phyloP scores from a whole-genome alignment of 2,797 vertebrate genomes.

The Galaxias olidus region DNA sequence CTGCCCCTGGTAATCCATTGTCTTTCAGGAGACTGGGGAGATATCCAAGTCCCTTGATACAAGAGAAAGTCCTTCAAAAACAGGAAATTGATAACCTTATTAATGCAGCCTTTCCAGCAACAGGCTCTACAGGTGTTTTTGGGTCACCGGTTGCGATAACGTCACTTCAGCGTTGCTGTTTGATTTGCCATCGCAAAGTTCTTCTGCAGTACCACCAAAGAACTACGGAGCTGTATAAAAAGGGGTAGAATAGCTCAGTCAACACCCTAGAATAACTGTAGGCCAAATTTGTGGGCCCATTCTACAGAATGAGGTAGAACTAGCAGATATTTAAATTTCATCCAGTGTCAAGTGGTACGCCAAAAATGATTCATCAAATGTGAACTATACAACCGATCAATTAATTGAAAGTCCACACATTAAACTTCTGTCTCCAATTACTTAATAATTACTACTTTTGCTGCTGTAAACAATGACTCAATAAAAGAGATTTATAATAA shows the following conservation, averaged over 20 bases:
- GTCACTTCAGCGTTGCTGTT: constrained; percentile 65
- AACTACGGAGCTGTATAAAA: constrained; percentile 85
- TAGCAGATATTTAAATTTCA: too few relatives aligned
- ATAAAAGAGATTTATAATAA: too few relatives aligned
- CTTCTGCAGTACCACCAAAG: constrained; percentile 88
- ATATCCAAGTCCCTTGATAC: constrained; percentile 37
- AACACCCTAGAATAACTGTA: not conserved
- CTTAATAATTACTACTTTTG: too few relatives aligned
- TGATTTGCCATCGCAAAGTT: constrained; percentile 86
- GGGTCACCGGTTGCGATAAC: constrained; percentile 19
- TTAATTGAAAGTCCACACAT: too few relatives aligned
- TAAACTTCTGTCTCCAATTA: too few relatives aligned
- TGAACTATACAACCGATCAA: not conserved
- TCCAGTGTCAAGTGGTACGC: too few relatives aligned
- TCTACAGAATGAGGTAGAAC: too few relatives aligned
- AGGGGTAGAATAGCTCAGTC: constrained; percentile 13
- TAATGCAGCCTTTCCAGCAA: constrained; percentile 12
- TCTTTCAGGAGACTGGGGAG: constrained; percentile 33
- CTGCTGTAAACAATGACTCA: too few relatives aligned
- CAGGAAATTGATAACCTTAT: constrained; percentile 3
- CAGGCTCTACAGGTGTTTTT: not conserved
- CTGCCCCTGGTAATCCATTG: constrained; percentile 39
- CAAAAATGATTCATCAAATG: too few relatives aligned
- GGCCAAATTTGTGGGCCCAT: not conserved
- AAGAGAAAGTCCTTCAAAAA: constrained; percentile 34